Conservation (phyloP, 2,797 vertebrate genomes). For the Tolypeutes matacus region DNA sequence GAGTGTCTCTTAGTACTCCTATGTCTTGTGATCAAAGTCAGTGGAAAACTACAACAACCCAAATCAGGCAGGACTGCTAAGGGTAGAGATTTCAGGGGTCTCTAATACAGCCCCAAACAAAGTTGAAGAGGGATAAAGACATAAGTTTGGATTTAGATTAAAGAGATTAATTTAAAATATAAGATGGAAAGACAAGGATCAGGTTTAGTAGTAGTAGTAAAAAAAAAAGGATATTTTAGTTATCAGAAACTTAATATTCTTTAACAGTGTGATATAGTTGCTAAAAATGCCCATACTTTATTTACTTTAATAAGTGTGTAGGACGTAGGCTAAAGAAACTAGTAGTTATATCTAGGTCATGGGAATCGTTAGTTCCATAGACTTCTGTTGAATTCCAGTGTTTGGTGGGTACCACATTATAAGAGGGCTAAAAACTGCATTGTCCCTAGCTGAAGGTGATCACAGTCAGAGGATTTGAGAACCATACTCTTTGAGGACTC, state of each 20-base stretch:
- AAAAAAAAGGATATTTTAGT: conserved; percentile 32
- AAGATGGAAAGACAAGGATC: neutral
- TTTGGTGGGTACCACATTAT: neutral
- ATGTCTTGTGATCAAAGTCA: neutral
- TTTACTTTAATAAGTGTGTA: neutral
- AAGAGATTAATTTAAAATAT: neutral
- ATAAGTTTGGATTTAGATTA: neutral
- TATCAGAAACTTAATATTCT: conserved; percentile 1
- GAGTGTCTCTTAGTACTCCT: neutral
- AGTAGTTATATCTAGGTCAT: neutral
- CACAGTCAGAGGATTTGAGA: conserved; percentile 6
- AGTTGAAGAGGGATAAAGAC: neutral
- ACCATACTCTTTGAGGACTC: neutral
- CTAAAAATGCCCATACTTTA: conserved; percentile 1
- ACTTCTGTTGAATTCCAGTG: neutral
- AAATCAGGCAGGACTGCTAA: neutral
- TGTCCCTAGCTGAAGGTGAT: neutral
- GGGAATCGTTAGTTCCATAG: conserved; percentile 43
- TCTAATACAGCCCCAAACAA: neutral
- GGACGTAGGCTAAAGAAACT: neutral
- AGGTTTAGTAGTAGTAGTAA: conserved; percentile 12
- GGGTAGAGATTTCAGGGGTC: neutral
- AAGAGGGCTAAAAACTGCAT: neutral
- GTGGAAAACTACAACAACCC: neutral
- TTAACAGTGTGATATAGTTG: neutral